Base-by-base conservation (phyloP, 1,140 invertebrate species). In the Calosoma granatense region DNA sequence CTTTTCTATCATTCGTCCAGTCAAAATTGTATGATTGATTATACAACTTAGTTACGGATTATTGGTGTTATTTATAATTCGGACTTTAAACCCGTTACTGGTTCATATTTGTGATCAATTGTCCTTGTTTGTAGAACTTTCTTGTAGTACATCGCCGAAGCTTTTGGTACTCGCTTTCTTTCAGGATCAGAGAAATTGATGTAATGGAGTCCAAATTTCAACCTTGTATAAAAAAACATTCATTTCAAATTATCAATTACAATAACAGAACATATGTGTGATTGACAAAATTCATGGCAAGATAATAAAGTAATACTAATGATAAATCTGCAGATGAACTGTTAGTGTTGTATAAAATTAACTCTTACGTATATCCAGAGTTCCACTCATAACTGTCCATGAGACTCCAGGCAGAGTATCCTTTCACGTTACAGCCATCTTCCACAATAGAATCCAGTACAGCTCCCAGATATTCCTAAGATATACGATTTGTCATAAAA, bases 341-440 rank as follows among this genome's bases (percentile, higher is more conserved):
- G n/a, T n/a, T n/a, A n/a, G n/a, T n/a, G n/a, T n/a, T n/a, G n/a
- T n/a, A n/a, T n/a, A n/a, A 36, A 36, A 36, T 36, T 11, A 4
- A 47, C 41, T 14, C 78, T 82, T 69, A 86, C 82, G 68, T 74
- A 59, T 78, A 85, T 51, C 83, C 84, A n/a, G 63, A 65, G 1
- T 69, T 67, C 87, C 88, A 92, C 70, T 92, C 88, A 66, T 89
- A 89, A 68, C 88, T 90, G 59, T 91, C 88, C 60, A 90, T 71
- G 0, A 92, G 66, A 59, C 82, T 84, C 87, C 88, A 91, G 41
- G 80, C 73, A 0, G 82, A 80, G 62, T 90, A 91, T 0, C 76
- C 83, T 14, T 72, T 67, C 0, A 91, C 77, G 36, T 84, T 78
- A 22, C 81, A 82, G 0, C 78, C 76, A 61, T 87, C 82, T 14